Evolutionary conservation across 1,140 invertebrate species (phyloP), one percentile per base, ranked within the genome.

Genomic region (Aphelenchoides besseyi): DNA sequence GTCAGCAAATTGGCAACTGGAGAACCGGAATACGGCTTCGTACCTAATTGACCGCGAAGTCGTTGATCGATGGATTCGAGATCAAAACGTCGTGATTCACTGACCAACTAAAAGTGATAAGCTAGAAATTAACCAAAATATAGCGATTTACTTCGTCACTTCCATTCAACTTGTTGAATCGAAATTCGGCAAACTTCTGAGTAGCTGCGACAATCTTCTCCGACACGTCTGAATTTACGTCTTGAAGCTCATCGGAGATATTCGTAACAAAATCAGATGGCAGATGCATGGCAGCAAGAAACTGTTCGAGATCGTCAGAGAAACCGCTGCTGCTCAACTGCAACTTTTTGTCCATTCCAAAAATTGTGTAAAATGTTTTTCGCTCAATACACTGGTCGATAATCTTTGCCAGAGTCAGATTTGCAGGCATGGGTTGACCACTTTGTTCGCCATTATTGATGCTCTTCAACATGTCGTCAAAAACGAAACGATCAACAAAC

Each of bases 271-370:
- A 66, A 1, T 54, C 66, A 1, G 9, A 69, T n/a, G 32, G 23
- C 0, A 55, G 23, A 68, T 70, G 16, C 12, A 23, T 23, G 28
- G n/a, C 0, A 71, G 16, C 29, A 26, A 74, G 70, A 12, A 75
- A 32, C 12, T 63, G 30, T 26, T 78, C 48, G 37, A 79, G 74
- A 28, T 75, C 74, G 54, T 75, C 37, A 12, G 48, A 26, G 3
- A 79, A 79, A 23, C 30, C 41, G 2, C 18, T 37, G 2, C 18
- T 37, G 55, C 77, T 75, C 66, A 82, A 67, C 29, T 79, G 63
- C 69, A 83, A 82, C 52, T 84, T 82, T 57, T 75, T 74, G 62
- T 82, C 82, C 37, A 82, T 48, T 8, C 74, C 82, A 52, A 83
- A 77, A 30, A 82, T 83, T 28, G 77, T 71, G 72, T 82, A 82